These are phyloP conservation scores for Otocyon megalotis DNA, from an alignment of 2,113 vertebrate species.

Conservation along the genomic window DNA sequence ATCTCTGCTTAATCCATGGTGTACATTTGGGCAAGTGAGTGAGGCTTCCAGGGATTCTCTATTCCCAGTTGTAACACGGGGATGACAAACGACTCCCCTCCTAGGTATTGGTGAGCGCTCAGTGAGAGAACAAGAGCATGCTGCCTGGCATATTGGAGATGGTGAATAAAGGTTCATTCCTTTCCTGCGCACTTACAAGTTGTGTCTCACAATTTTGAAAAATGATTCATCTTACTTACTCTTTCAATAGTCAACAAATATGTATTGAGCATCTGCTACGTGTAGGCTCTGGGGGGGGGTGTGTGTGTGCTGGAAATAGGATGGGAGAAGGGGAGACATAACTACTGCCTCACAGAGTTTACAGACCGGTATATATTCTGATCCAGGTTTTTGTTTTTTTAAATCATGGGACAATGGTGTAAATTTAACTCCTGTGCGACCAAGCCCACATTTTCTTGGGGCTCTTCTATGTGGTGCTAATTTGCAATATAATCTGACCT, in stretches of 20 bases:
- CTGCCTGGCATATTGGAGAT: background rate
- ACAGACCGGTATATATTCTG: background rate
- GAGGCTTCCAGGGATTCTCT: background rate
- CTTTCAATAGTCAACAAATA: background rate
- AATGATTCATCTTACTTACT: background rate
- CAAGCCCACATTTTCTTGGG: background rate
- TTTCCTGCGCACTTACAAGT: background rate
- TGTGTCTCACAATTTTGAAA: conserved; percentile 41
- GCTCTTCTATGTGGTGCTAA: background rate
- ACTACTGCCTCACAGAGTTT: background rate
- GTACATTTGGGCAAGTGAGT: background rate
- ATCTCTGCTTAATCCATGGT: background rate
- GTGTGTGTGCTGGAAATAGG: background rate
- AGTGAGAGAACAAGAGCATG: background rate
- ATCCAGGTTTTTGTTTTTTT: background rate
- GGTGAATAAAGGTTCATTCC: background rate
- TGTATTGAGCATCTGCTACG: background rate
- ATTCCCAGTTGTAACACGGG: background rate
- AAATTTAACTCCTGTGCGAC: background rate
- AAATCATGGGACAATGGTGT: background rate
- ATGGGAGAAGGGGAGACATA: background rate
- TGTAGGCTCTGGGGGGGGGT: background rate
- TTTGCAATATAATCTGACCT: conserved; percentile 15
- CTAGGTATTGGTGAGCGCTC: background rate
- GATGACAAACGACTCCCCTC: background rate